Conservation (phyloP, 2,888 invertebrate genomes). For the Rhaphigaster nebulosa region DNA sequence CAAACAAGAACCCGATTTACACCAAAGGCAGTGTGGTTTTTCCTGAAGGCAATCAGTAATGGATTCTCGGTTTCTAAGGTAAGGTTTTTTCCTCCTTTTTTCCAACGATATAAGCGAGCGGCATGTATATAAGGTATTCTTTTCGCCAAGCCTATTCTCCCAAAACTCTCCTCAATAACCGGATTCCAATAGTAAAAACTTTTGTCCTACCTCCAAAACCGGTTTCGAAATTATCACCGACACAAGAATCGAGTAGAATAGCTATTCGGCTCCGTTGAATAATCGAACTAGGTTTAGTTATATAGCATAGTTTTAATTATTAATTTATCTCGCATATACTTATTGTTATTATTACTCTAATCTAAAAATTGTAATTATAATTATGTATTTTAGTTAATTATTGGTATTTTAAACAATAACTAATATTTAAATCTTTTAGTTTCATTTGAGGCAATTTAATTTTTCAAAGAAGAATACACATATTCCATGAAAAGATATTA, state of each 20-base stretch:
- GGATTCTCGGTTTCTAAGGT: conserved; percentile 30
- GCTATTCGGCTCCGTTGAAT: conserved; percentile 2
- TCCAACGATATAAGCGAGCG: neutral
- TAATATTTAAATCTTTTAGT: no score
- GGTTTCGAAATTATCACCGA: conserved; percentile 34
- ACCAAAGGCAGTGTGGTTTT: conserved; percentile 20
- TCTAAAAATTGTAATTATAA: neutral
- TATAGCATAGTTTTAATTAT: neutral
- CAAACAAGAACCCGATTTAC: conserved; percentile 4
- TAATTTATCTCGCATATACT: neutral
- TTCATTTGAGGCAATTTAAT: no score
- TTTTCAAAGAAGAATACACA: no score
- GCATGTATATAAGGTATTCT: conserved; percentile 36
- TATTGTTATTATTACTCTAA: neutral
- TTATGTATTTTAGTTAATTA: neutral
- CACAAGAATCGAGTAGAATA: conserved; percentile 30
- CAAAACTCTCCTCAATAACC: conserved; percentile 25
- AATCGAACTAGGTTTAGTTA: neutral
- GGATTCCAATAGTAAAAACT: conserved; percentile 39
- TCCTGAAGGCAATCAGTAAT: conserved; percentile 8
- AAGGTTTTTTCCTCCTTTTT: neutral
- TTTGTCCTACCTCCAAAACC: conserved; percentile 36
- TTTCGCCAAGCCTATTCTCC: conserved; percentile 10
- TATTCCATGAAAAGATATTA: no score
- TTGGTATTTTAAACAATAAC: neutral